These are phyloP conservation scores for Drosophila merina DNA, from an alignment of 2,888 invertebrate genomes.

Conservation along the genomic window DNA sequence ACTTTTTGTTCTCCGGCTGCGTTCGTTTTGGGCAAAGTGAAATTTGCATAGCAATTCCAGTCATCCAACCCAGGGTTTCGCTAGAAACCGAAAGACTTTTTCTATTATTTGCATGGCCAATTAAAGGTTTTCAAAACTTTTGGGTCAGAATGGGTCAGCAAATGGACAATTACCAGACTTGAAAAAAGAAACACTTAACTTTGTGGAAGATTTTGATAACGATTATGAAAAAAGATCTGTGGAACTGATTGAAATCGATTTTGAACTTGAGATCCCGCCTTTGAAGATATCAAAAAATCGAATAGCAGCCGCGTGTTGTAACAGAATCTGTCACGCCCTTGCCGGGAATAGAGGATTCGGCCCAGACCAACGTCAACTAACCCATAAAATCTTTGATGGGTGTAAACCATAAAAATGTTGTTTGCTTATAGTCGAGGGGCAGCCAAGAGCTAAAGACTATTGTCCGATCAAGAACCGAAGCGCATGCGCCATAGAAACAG, in stretches of 20 bases:
- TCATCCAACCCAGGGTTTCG: background rate
- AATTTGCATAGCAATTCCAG: constrained; percentile 62
- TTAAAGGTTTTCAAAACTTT: constrained; percentile 11
- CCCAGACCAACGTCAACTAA: constrained; percentile 7
- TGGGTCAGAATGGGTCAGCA: constrained; percentile 4
- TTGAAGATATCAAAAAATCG: constrained; percentile 20
- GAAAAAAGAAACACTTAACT: background rate
- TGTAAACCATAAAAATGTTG: constrained; percentile 55
- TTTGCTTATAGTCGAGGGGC: constrained; percentile 45
- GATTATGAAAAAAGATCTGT: background rate
- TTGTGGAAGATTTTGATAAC: no score
- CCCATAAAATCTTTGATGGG: constrained; percentile 49
- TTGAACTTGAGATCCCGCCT: constrained; percentile 31
- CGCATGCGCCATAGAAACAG: constrained; percentile 63
- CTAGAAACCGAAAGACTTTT: constrained; percentile 11
- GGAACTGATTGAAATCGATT: background rate
- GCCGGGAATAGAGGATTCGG: background rate
- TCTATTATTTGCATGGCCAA: constrained; percentile 43
- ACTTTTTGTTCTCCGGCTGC: constrained; percentile 47
- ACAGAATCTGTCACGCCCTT: constrained; percentile 16
- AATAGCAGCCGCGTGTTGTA: constrained; percentile 9
- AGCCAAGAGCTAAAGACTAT: constrained; percentile 15
- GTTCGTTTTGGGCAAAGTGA: constrained; percentile 25
- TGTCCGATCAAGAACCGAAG: constrained; percentile 50
- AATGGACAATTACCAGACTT: background rate